Conservation (phyloP, 2,113 vertebrate genomes). For the Erythrolamprus reginae region DNA sequence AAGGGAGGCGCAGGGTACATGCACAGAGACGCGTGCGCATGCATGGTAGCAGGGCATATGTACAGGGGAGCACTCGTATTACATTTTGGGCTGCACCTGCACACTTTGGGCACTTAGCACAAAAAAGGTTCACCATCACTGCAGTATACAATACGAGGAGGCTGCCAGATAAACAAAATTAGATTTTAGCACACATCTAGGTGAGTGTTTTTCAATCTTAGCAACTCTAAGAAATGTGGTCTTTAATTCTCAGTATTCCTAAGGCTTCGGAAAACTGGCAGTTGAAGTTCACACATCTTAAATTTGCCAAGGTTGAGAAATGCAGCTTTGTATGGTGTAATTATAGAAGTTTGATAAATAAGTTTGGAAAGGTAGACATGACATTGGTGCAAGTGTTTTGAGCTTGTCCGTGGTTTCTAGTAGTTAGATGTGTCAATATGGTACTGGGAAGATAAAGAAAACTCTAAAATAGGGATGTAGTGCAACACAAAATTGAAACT, state of each 20-base stretch:
- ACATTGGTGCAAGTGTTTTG: neutral
- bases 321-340: neutral
- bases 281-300: neutral
- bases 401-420: neutral
- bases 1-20: too few relatives aligned
- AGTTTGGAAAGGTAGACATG: neutral
- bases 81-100: too few relatives aligned
- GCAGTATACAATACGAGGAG: neutral
- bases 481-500: neutral
- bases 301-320: neutral
- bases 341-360: neutral
- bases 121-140: too few relatives aligned
- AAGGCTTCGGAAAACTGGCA: neutral
- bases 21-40: too few relatives aligned
- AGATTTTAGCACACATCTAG: neutral
- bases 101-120: too few relatives aligned
- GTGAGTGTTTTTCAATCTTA: neutral
- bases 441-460: neutral
- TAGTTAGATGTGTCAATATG: neutral
- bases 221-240: neutral
- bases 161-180: neutral
- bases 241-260: neutral
- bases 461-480: neutral
- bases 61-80: too few relatives aligned
- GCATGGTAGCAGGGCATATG: too few relatives aligned